Percentiles rank a stretch among this genome's conserved stretches.
These are phyloP conservation scores for Strigamia crassipes DNA, from an alignment of 2,888 invertebrate genomes.

Conservation along the genomic window DNA sequence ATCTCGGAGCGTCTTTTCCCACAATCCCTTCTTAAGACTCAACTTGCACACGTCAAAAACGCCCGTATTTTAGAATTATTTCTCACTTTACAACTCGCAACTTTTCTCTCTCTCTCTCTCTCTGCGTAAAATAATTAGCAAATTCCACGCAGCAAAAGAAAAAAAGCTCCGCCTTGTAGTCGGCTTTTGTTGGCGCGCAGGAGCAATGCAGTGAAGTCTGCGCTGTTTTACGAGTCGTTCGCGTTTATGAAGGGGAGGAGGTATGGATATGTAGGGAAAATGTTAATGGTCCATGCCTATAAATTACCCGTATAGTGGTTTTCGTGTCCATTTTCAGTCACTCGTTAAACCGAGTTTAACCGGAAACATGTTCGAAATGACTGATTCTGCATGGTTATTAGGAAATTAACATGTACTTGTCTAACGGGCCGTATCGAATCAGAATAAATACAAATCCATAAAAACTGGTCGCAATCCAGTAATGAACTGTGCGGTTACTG, in stretches of 20 bases:
- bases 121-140: constrained; percentile 21
- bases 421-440: background rate
- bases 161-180: background rate
- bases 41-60: background rate
- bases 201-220: background rate
- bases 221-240: background rate
- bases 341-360: background rate
- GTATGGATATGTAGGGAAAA: background rate
- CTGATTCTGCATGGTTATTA: background rate
- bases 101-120: background rate
- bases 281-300: constrained; percentile 24
- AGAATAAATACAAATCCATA: background rate
- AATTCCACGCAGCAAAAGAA: background rate
- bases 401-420: background rate
- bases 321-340: background rate
- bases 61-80: constrained; percentile 17
- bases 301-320: background rate
- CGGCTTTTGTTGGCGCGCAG: background rate
- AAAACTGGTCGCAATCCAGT: background rate
- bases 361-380: background rate
- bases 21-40: constrained; percentile 21
- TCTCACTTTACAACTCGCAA: constrained; percentile 16
- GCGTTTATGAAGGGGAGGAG: background rate
- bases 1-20: constrained; percentile 5
- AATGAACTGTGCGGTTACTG: background rate